Evolutionary conservation across 1,140 invertebrate genomes (phyloP).

Genomic region (Drosophila mojavensis): DNA sequence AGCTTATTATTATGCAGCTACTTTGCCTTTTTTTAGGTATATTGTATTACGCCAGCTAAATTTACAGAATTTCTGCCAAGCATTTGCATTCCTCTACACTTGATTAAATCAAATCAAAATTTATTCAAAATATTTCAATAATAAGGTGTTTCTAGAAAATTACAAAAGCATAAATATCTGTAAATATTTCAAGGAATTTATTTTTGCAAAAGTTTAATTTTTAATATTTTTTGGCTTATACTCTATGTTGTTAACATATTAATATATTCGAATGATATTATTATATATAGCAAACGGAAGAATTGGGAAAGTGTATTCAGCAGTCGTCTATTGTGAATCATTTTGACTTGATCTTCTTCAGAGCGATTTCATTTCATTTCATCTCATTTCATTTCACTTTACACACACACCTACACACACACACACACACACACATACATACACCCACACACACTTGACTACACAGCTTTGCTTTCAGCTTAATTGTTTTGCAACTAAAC

Average conservation of each 20-base stretch:
- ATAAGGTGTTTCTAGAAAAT: no score
- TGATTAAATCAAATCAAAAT: no score
- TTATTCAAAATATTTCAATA: no score
- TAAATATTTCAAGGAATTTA: no score
- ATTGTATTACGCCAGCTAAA: no score
- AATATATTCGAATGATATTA: neutral
- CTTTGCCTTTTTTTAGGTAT: neutral
- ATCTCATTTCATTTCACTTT: slow-evolving; percentile 14
- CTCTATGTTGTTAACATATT: neutral
- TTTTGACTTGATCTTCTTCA: slow-evolving; percentile 36
- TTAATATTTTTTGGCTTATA: neutral
- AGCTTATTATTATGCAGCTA: no score
- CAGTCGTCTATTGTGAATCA: slow-evolving; percentile 13
- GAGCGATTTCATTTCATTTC: slow-evolving; percentile 32
- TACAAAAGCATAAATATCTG: no score
- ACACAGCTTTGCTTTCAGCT: slow-evolving; percentile 81
- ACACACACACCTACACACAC: slow-evolving; percentile 2
- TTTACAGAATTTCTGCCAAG: no score
- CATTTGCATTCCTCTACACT: no score
- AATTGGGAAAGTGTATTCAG: slow-evolving; percentile 3
- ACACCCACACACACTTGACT: slow-evolving; percentile 53
- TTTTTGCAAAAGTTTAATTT: no score
- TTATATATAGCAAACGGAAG: no score
- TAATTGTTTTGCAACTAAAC: slow-evolving; percentile 82
- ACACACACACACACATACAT: neutral